Conservation (phyloP, 2,113 vertebrate genomes). For the Heterotilapia buettikoferi region DNA sequence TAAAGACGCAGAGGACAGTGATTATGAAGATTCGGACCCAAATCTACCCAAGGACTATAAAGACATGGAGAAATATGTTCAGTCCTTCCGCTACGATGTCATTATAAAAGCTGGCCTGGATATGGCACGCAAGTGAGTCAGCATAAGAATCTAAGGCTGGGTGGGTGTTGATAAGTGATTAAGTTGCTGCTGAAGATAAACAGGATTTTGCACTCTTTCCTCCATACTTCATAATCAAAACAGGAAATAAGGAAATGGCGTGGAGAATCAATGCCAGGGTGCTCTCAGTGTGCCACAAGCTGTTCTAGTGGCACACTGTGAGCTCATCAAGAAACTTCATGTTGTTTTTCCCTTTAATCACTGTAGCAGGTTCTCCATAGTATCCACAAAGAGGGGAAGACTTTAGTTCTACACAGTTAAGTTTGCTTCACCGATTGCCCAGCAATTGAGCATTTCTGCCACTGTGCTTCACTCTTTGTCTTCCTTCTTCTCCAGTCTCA, state of each 20-base stretch:
- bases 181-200: not conserved
- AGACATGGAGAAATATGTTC: conserved; percentile 84
- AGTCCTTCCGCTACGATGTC: conserved; percentile 85
- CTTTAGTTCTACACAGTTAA: not conserved
- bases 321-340: not conserved
- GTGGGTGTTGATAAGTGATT: not conserved
- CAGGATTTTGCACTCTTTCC: not conserved
- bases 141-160: not conserved
- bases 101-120: conserved; percentile 88
- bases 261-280: not conserved
- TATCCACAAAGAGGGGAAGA: not conserved
- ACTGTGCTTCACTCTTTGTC: not conserved
- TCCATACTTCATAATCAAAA: not conserved
- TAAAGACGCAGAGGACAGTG: conserved; percentile 69
- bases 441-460: not conserved
- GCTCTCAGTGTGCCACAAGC: not conserved
- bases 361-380: not conserved
- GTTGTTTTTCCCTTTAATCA: not conserved
- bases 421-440: not conserved
- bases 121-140: conserved; percentile 87
- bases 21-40: conserved; percentile 77
- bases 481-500: not conserved
- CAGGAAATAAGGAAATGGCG: not conserved
- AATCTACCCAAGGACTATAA: conserved; percentile 80
- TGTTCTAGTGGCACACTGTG: not conserved